Evolutionary conservation across 2,113 vertebrate genomes (phyloP).

Genomic region (Eulemur rufifrons): DNA sequence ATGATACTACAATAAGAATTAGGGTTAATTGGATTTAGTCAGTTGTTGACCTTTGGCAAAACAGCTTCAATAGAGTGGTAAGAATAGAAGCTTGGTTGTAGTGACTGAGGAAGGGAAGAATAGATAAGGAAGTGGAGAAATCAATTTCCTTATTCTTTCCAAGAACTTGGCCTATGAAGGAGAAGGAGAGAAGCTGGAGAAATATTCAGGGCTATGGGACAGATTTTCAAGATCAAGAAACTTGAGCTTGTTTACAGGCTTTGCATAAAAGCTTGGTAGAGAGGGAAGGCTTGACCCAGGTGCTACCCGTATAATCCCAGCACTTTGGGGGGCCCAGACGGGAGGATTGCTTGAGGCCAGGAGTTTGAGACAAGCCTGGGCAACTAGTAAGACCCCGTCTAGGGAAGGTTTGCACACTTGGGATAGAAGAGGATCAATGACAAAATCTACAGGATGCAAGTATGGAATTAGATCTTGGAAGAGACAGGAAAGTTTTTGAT

Average conservation of each 20-base stretch:
- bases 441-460: neutral
- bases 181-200: neutral
- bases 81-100: neutral
- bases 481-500: neutral
- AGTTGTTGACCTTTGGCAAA: neutral
- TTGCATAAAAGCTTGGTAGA: neutral
- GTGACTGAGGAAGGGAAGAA: neutral
- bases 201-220: neutral
- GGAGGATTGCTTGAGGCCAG: too few species aligned
- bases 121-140: neutral
- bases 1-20: neutral
- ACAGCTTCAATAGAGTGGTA: neutral
- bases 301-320: too few species aligned
- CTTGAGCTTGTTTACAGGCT: neutral
- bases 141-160: slow-evolving; percentile 8
- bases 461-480: neutral
- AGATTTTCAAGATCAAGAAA: neutral
- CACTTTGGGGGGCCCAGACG: too few species aligned
- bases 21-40: neutral
- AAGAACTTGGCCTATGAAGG: slow-evolving; percentile 21
- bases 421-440: neutral
- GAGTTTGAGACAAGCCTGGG: too few species aligned
- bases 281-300: neutral
- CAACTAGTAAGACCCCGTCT: too few species aligned
- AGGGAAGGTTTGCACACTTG: neutral